Percentiles rank a stretch among this genome's conserved stretches.
Evolutionary conservation across 2,113 vertebrate genomes (phyloP).

Genomic region (Girardinichthys multiradiatus): DNA sequence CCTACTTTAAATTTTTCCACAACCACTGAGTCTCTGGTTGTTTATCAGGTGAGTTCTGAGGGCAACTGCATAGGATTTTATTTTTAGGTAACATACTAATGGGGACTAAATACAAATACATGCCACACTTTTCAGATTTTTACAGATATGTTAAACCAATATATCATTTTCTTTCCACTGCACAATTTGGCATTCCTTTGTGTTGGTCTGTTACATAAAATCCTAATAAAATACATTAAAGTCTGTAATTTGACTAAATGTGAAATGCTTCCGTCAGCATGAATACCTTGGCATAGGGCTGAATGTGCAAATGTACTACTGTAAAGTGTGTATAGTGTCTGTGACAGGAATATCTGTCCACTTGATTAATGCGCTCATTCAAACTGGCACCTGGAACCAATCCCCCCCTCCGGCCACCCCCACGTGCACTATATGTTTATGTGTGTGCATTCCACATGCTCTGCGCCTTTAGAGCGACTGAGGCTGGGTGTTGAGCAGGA

Average conservation of each 20-base stretch:
- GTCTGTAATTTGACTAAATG: neutral
- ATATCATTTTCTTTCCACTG: neutral
- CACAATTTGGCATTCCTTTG: too few relatives aligned
- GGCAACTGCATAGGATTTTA: neutral
- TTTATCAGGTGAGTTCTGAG: neutral
- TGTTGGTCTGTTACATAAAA: neutral
- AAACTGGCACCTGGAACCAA: conserved; percentile 79
- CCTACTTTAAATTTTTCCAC: neutral
- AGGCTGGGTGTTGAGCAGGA: conserved; percentile 52
- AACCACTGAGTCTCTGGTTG: neutral
- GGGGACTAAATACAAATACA: neutral
- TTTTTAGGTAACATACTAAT: neutral
- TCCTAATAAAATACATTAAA: neutral
- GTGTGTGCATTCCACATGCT: conserved; percentile 53
- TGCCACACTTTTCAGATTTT: neutral
- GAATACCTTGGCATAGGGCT: neutral
- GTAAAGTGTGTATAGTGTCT: conserved; percentile 39
- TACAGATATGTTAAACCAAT: too few relatives aligned
- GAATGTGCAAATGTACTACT: neutral
- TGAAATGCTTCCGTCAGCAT: neutral
- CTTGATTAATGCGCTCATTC: conserved; percentile 82
- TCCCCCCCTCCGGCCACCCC: conserved; percentile 50
- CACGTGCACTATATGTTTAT: conserved; percentile 36
- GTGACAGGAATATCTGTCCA: conserved; percentile 71
- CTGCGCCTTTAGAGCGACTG: conserved; percentile 37